Conservation (phyloP, 2,113 vertebrate genomes). For the Geococcyx californianus region DNA sequence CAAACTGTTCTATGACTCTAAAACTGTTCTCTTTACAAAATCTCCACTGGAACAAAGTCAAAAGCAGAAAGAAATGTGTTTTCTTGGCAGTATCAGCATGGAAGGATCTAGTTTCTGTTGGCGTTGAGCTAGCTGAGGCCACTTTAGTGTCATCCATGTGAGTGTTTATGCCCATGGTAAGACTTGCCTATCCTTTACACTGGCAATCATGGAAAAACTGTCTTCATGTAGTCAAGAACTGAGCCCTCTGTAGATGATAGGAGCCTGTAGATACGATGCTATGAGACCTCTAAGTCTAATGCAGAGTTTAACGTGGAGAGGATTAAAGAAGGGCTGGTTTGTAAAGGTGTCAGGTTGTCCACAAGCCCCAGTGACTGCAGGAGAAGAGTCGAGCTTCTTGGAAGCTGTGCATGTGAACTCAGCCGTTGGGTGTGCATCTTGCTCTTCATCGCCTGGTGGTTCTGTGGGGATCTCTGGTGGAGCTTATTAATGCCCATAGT, state of each 20-base stretch:
- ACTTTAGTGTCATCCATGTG: not conserved
- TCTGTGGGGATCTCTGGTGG: rapidly evolving
- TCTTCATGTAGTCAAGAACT: rapidly evolving
- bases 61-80: not conserved
- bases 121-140: not conserved
- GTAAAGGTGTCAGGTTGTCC: not conserved
- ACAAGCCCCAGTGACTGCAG: not conserved
- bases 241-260: not conserved
- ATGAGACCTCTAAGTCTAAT: not conserved
- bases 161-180: not conserved
- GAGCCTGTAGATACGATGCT: not conserved
- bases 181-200: not conserved
- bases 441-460: rapidly evolving
- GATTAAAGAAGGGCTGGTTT: not conserved
- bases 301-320: not conserved
- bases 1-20: too few species aligned
- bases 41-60: not conserved
- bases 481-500: not conserved
- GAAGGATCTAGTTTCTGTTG: not conserved
- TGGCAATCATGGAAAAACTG: not conserved
- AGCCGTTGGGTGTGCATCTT: not conserved
- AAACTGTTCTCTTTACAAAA: not conserved
- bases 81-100: not conserved
- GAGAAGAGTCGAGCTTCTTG: rapidly evolving
- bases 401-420: not conserved